Evolutionary conservation across 2,888 invertebrate species (phyloP).

Genomic region (Lumbricus terrestris): DNA sequence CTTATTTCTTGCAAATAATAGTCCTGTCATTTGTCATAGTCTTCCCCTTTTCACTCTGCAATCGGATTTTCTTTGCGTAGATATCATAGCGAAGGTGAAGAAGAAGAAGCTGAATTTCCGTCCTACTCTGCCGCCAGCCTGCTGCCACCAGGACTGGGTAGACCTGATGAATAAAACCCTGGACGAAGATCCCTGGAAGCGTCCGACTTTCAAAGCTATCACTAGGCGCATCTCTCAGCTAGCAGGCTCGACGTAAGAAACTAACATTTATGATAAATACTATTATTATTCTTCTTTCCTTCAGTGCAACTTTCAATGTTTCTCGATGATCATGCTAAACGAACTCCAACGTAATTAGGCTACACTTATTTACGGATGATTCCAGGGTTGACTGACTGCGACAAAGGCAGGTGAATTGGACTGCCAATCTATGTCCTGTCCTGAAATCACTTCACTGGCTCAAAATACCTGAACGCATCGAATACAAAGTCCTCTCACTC

Average conservation of each 20-base stretch:
- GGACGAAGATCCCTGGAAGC: constrained; percentile 16
- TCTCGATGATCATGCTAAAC: too few species aligned
- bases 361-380: too few species aligned
- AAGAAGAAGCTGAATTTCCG: constrained; percentile 71
- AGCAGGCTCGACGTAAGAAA: constrained; percentile 16
- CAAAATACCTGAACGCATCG: too few species aligned
- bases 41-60: too few species aligned
- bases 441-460: too few species aligned
- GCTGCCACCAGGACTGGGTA: constrained; percentile 23
- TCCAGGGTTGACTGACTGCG: too few species aligned
- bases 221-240: constrained; percentile 74
- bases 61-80: constrained; percentile 63
- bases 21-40: too few species aligned
- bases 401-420: too few species aligned
- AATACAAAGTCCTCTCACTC: too few species aligned
- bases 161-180: constrained; percentile 8
- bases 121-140: constrained; percentile 67
- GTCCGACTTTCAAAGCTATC: constrained; percentile 21
- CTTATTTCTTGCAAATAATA: too few species aligned
- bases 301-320: neutral
- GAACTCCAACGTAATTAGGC: too few species aligned
- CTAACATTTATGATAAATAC: neutral
- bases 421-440: too few species aligned
- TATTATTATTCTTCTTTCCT: neutral
- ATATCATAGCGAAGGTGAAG: constrained; percentile 76